Evolutionary conservation across 1,140 invertebrate species (phyloP), one percentile per base, ranked within the genome.

Genomic region (Chionoecetes opilio): DNA sequence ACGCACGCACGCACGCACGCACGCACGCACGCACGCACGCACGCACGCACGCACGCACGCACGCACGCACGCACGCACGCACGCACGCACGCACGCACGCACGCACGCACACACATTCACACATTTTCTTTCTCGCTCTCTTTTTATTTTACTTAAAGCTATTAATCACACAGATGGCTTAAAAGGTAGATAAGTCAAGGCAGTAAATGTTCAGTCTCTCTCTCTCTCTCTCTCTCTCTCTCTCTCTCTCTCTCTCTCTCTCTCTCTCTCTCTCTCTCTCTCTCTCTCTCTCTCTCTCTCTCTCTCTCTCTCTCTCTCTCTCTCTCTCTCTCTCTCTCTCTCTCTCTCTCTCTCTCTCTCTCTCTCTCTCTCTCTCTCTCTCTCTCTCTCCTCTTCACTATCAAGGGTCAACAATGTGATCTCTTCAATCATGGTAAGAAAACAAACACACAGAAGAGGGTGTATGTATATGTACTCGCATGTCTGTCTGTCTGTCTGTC

Each of bases 251-350:
- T 75, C 63, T 75, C 63, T 75, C 63, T 75, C n/a, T 75, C 63
- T 75, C 63, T 75, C n/a, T 75, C 63, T 75, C n/a, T 75, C 63
- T n/a, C n/a, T 75, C n/a, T 75, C n/a, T n/a, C n/a, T 75, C 63
- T n/a, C 63, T 75, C 63, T 75, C n/a, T 75, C 63, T 75, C n/a
- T 75, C 63, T n/a, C 63, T 75, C n/a, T n/a, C 63, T 75, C 63
- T 75, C 63, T 75, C n/a, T 75, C 63, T 75, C 1, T n/a, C 63
- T n/a, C 1, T n/a, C 1, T 75, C 9, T 75, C n/a, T 75, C 26
- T 26, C 63, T 75, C 26, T 26, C n/a, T 21, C 6, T n/a, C 63
- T 75, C 6, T 0, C 63, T 21, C 63, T 11, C 11, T 17, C 46
- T 3, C 46, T 17, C 0, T 17, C 46, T 53, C 63, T n/a, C n/a